Percentiles rank a stretch among this genome's conserved stretches.
These are phyloP conservation scores for Perithous albicinctus DNA, from an alignment of 2,888 invertebrate genomes.

Conservation along the genomic window DNA sequence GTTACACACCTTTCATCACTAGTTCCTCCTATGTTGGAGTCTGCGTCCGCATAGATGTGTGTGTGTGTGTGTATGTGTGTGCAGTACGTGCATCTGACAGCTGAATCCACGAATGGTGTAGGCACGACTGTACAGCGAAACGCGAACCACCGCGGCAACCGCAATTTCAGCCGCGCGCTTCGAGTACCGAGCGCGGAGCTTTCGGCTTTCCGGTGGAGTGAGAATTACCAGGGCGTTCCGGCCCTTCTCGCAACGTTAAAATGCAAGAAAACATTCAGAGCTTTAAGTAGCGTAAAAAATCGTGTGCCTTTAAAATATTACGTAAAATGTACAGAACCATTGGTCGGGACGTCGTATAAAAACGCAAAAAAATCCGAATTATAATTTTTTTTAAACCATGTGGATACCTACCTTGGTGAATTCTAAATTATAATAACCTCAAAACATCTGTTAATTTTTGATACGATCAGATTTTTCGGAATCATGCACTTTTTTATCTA, in stretches of 20 bases:
- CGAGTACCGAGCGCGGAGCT: slow-evolving; percentile 55
- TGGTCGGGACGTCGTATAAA: background rate
- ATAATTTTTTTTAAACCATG: background rate
- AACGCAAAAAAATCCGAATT: background rate
- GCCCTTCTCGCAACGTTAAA: slow-evolving; percentile 24
- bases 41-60: background rate
- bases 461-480: too few relatives aligned
- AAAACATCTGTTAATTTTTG: too few relatives aligned
- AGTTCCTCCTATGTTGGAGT: slow-evolving; percentile 24
- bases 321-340: slow-evolving; percentile 2
- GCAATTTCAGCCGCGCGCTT: slow-evolving; percentile 59
- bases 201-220: slow-evolving; percentile 54
- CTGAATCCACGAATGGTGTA: slow-evolving; percentile 43
- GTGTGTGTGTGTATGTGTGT: too few relatives aligned
- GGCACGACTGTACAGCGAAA: slow-evolving; percentile 26
- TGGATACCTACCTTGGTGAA: too few relatives aligned
- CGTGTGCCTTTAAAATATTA: background rate
- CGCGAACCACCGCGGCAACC: slow-evolving; percentile 42
- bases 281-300: background rate
- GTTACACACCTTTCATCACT: slow-evolving; percentile 4
- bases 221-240: slow-evolving; percentile 47
- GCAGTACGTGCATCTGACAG: slow-evolving; percentile 52
- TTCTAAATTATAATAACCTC: too few relatives aligned
- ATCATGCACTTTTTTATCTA: too few relatives aligned
- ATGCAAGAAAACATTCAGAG: slow-evolving; percentile 19